Percentiles rank a stretch among this genome's conserved stretches.
Conservation (phyloP, 2,797 vertebrate species). For the Heteromormyrus szaboi region DNA sequence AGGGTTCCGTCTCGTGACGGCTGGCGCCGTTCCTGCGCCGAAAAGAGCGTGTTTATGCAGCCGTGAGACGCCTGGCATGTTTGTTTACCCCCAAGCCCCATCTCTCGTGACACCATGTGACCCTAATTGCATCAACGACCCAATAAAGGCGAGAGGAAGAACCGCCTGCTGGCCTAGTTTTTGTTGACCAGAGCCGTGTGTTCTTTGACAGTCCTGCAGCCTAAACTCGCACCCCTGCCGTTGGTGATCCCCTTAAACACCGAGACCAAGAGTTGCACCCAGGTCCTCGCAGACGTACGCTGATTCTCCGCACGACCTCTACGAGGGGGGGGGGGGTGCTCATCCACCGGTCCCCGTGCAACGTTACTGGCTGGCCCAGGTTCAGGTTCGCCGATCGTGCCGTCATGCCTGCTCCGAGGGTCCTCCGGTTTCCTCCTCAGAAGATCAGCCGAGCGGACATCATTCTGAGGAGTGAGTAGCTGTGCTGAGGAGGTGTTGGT, state of each 20-base stretch:
- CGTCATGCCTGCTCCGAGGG: slow-evolving; percentile 48
- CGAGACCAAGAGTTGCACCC: not conserved
- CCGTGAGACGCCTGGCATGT: slow-evolving; percentile 32
- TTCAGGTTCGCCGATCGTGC: not conserved
- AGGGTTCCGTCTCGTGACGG: slow-evolving; percentile 32
- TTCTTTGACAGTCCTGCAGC: slow-evolving; percentile 30
- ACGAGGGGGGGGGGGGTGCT: not conserved
- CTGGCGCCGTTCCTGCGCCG: slow-evolving; percentile 23
- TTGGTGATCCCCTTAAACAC: not conserved
- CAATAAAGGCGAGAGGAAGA: slow-evolving; percentile 25
- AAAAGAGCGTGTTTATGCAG: slow-evolving; percentile 41
- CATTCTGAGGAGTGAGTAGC: slow-evolving; percentile 59
- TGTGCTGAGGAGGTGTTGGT: not conserved
- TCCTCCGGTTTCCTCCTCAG: slow-evolving; percentile 41
- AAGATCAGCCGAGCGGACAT: slow-evolving; percentile 56
- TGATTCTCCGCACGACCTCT: not conserved
- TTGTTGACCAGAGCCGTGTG: slow-evolving; percentile 42
- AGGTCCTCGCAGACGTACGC: not conserved
- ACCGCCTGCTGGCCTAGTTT: slow-evolving; percentile 21
- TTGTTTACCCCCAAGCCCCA: slow-evolving; percentile 26
- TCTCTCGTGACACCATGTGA: slow-evolving; percentile 35
- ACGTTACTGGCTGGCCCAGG: not conserved
- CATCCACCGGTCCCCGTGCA: not conserved
- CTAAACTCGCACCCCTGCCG: slow-evolving; percentile 13
- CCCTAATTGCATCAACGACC: slow-evolving; percentile 27